Base-by-base conservation (phyloP, 2,113 vertebrate species). In the Tretioscincus oriximinensis region DNA sequence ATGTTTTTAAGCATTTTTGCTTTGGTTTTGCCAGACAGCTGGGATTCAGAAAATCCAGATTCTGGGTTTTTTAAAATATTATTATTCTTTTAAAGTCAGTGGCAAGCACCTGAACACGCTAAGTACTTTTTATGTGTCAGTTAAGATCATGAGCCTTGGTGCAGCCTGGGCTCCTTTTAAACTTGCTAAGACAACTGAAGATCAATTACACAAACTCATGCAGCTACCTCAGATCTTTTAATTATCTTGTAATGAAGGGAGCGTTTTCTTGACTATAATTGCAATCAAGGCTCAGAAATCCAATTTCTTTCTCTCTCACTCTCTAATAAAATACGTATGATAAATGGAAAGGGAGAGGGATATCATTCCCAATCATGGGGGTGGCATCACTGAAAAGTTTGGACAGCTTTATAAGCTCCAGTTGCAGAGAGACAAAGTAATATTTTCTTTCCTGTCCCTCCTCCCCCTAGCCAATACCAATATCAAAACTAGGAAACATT, bases 151-250 rank as follows among this genome's bases (percentile, higher is more conserved):
- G 24, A 67, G 79, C 66, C 58, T 89, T 88, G 12, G 14, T 58
- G 18, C 14, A 88, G 84, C 49, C 73, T 88, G 89, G 85, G 71
- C 84, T 90, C 88, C 88, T 87, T 81, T 66, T 81, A 35, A 54
- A 67, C 67, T 81, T 83, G 81, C 49, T 84, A 90, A 91, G 88
- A 86, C 90, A 92, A 91, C 73, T 80, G 85, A 86, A 91, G 85
- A 86, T 89, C 88, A 90, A 81, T 90, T 90, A 90, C 90, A 70
- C 64, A 76, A 71, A 77, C 72, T 91, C 82, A 81, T 75, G 85
- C 78, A 81, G 84, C 82, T 80, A 78, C 89, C 83, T 80, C 88
- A 81, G 69, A 86, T 91, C 87, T 91, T 90, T 89, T 91, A 90
- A 89, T 90, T 91, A 83, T 88, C 83, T 90, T 81, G 84, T 89